Base-by-base conservation (phyloP, 2,113 vertebrate species). In the Terrapene triunguis region DNA sequence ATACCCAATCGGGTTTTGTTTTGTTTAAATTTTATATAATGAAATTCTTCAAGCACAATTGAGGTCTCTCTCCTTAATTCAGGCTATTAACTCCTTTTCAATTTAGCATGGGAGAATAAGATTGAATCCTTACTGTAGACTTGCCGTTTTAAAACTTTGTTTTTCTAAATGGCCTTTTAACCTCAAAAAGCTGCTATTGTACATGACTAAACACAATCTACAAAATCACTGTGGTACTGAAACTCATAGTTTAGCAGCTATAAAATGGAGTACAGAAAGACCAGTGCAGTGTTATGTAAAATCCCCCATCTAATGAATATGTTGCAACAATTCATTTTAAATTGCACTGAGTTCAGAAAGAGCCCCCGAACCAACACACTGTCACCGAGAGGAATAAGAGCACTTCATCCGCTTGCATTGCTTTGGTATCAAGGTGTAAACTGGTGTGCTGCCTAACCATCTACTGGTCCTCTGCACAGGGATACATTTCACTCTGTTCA, bases 81-180 rank as follows among this genome's bases (percentile, higher is more conserved):
- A 89, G 80, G 65, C 10, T 89, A 2, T 0, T 93, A 82, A 88
- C 94, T 86, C 38, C 10, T 81, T 88, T 93, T 94, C 87, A 95
- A 92, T 90, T 84, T 29, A 1, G 0, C 72, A 80, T 76, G 72
- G 21, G 5, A 84, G 17, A 92, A 47, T 80, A 72, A 80, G 51
- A 84, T 27, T 69, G 8, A 85, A 87, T 94, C 93, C 10, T 5
- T 88, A 4, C 27, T 83, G 13, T 51, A 91, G 47, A 69, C 50
- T 92, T 44, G 87, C 72, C 32, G 51, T 24, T 76, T 44, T 76
- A 76, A 76, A 76, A 38, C 19, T 72, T 44, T n/a, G 50, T 10
- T 53, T 81, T 95, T 96, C 88, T 80, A 80, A 65, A 90, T 93
- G 74, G 88, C 76, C 89, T 32, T 84, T 93, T 92, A 50, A 47